Conservation (phyloP, 2,797 vertebrate genomes). For the Iguana delicatissima region DNA sequence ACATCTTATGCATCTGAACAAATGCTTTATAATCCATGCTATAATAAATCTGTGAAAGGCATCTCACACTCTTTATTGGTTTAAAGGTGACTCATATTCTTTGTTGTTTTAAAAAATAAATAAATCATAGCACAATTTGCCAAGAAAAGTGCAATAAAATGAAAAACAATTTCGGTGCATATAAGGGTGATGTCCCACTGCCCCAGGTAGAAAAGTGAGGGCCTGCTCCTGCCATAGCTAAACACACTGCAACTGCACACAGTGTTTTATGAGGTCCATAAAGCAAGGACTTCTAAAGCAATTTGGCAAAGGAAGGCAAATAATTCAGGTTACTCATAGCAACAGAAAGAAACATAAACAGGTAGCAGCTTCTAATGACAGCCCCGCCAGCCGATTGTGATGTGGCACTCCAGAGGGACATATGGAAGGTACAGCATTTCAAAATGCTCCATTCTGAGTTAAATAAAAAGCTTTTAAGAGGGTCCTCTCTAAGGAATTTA, state of each 20-base stretch:
- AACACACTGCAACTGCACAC: not conserved
- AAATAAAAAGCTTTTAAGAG: conserved; percentile 38
- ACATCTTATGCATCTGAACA: not conserved
- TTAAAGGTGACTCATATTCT: not conserved
- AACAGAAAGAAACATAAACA: conserved; percentile 65
- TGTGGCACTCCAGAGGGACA: conserved; percentile 64
- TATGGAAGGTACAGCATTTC: conserved; percentile 24
- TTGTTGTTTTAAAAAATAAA: conserved; percentile 25
- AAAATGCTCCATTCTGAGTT: conserved; percentile 26
- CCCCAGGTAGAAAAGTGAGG: rapidly evolving
- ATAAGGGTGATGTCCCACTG: not conserved
- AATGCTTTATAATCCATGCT: not conserved
- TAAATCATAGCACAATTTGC: not conserved
- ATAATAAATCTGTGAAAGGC: not conserved
- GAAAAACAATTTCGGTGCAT: not conserved
- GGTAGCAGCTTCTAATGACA: conserved; percentile 65
- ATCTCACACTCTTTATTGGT: not conserved
- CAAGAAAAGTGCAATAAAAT: conserved; percentile 1
- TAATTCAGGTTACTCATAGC: conserved; percentile 62
- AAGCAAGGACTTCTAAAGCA: conserved; percentile 69
- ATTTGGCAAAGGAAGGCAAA: conserved; percentile 54
- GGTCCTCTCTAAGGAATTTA: conserved; percentile 64
- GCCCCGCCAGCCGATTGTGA: conserved; percentile 54
- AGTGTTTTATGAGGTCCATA: conserved; percentile 36
- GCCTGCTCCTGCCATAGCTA: not conserved